Evolutionary conservation across 1,140 invertebrate species (phyloP), one percentile per base, ranked within the genome.

Genomic region (Cydia pomonella): DNA sequence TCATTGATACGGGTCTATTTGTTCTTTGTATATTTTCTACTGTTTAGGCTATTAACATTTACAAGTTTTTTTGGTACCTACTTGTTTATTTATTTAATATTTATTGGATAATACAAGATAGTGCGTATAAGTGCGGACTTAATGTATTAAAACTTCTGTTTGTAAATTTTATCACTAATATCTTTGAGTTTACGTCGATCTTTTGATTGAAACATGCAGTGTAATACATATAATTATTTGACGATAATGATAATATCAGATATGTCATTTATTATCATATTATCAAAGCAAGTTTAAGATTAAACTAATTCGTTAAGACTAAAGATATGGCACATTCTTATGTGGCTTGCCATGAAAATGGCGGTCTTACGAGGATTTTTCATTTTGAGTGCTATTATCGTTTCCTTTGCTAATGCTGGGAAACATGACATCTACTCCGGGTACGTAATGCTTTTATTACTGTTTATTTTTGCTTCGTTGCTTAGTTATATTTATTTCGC

Each of bases 381-480:
- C 13, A 16, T 66, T 66, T 66, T 66, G 5, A 29, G 63, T 66
- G 63, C 27, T 29, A 33, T 66, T 29, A 29, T 66, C 27, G 62
- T 62, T 64, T 72, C 59, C 16, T 41, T 72, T 4, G 69, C 72
- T 1, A 64, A 21, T 21, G 76, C 76, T 13, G 76, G 76, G 29
- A 44, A 72, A 53, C 73, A 77, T 77, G 76, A 77, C 29, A 33
- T 74, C 23, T 77, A 77, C 33, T 33, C 66, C 13, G 76, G 76
- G 76, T 74, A 74, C 62, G 64, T 71, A 3, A 44, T 53, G 13
- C n/a, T 63, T 63, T 33, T 6, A 69, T 72, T 3, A 2, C 6
- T 21, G 1, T 21, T 21, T 2, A 59, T 7, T 59, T 59, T 9
- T 59, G n/a, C n/a, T n/a, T n/a, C n/a, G n/a, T n/a, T n/a, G n/a